Conservation (phyloP, 1,140 invertebrate species). For the Catajapyx aquilonaris region DNA sequence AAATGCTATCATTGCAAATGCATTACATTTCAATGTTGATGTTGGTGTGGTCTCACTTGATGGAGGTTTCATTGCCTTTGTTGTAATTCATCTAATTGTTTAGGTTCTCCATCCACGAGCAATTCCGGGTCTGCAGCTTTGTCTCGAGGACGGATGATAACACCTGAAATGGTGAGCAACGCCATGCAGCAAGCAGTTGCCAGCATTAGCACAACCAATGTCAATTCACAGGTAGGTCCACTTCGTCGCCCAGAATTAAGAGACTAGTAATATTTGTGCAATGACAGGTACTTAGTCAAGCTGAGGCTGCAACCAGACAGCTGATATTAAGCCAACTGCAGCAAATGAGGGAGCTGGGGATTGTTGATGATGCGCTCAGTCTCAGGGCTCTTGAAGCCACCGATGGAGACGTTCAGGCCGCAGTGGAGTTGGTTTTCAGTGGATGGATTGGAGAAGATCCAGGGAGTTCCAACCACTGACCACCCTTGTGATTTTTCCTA, state of each 20-base stretch:
- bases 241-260: constrained; percentile 11
- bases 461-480: constrained; percentile 14
- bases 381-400: constrained; percentile 58
- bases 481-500: constrained; percentile 8
- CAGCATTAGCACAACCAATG: constrained; percentile 11
- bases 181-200: constrained; percentile 32
- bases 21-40: no score
- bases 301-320: not conserved
- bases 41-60: no score
- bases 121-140: no score
- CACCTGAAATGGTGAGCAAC: constrained; percentile 31
- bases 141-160: constrained; percentile 24
- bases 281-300: not conserved
- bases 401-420: constrained; percentile 67
- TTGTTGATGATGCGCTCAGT: constrained; percentile 64
- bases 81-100: no score
- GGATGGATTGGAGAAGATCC: constrained; percentile 12
- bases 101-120: no score
- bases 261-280: no score
- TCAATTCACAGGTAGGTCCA: constrained; percentile 7
- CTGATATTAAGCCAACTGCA: constrained; percentile 42
- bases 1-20: no score
- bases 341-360: constrained; percentile 69
- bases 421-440: constrained; percentile 54
- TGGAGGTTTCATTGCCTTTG: no score